These are phyloP conservation scores for Campoplex nolae DNA, from an alignment of 2,888 invertebrate species.

Conservation along the genomic window DNA sequence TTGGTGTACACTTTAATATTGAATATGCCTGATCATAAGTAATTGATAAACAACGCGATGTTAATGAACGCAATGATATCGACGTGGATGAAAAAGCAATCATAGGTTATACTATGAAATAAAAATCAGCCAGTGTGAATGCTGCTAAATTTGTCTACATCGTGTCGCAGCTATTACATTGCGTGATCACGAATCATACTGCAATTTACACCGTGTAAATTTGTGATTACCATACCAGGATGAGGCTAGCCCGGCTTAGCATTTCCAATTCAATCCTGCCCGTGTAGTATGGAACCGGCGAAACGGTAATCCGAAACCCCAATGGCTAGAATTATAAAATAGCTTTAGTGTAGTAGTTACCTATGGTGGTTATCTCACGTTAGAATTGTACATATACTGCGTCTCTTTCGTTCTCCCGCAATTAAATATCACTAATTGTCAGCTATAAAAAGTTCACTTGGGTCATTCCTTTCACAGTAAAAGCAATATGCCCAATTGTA, in stretches of 20 bases:
- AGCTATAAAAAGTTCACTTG: conserved; percentile 10
- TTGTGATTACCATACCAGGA: conserved; percentile 61
- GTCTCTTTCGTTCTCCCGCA: neutral
- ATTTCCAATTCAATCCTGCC: conserved; percentile 61
- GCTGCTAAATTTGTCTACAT: conserved; percentile 15
- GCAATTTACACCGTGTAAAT: conserved; percentile 64
- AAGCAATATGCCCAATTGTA: neutral
- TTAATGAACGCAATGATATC: neutral
- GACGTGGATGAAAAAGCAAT: neutral
- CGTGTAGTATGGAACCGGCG: conserved; percentile 39
- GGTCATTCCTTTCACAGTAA: conserved; percentile 35
- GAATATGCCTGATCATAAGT: neutral
- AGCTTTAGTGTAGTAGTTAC: conserved; percentile 1
- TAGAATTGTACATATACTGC: neutral
- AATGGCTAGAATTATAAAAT: conserved; percentile 52
- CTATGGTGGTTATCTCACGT: neutral
- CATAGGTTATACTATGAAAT: neutral
- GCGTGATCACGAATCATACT: conserved; percentile 49
- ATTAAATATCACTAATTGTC: neutral
- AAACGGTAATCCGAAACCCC: conserved; percentile 60
- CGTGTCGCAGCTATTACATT: conserved; percentile 46
- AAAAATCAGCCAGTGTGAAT: neutral
- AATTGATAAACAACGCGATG: neutral
- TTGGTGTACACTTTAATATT: neutral
- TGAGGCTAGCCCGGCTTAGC: conserved; percentile 57